Base-by-base conservation (phyloP, 2,888 invertebrate species). In the Ypsolopha scabrella region DNA sequence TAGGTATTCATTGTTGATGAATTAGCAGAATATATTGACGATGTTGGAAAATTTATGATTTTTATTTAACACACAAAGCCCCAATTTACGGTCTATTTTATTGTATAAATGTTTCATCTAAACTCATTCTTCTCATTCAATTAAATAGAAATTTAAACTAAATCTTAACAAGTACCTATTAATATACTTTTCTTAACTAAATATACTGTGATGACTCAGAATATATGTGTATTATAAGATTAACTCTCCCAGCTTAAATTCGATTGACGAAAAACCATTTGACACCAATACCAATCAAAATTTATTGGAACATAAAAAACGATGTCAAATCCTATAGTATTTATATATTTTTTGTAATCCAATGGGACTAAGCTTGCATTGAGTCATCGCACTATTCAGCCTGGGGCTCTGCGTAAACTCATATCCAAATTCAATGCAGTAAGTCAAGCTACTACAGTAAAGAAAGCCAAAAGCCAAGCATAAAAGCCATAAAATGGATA, bases 381-480 rank as follows among this genome's bases (percentile, higher is more conserved):
- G 85, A 83, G 85, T 86, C 85, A 85, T 85, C 85, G 85, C 85
- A 86, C 82, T 85, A 85, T 85, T 75, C 76, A 74, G 72, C 73
- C 70, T 66, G 73, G 73, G 71, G 67, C 59, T 62, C 69, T 69
- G 68, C 66, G 60, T 60, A 65, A 56, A 60, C 41, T 45, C 46
- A 47, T 50, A 47, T 44, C 35, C 52, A 38, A 41, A 41, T 24
- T 14, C 24, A 10, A 13, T 24, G 43, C 43, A 43, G 43, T 43
- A 11, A 4, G n/a, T 41, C 13, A 6, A 11, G 43, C 13, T 13
- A 13, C 1, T 9, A 9, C 2, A 43, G 7, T 10, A 8, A 10
- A 9, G 10, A 9, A 7, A 11, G 6, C n/a, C n/a, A 39, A 39
- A 7, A 9, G n/a, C 10, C 1, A n/a, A n/a, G n/a, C 1, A 41